phyloP scores from a whole-genome alignment of 2,113 vertebrate genomes.

The Nycticryphes semicollaris region DNA sequence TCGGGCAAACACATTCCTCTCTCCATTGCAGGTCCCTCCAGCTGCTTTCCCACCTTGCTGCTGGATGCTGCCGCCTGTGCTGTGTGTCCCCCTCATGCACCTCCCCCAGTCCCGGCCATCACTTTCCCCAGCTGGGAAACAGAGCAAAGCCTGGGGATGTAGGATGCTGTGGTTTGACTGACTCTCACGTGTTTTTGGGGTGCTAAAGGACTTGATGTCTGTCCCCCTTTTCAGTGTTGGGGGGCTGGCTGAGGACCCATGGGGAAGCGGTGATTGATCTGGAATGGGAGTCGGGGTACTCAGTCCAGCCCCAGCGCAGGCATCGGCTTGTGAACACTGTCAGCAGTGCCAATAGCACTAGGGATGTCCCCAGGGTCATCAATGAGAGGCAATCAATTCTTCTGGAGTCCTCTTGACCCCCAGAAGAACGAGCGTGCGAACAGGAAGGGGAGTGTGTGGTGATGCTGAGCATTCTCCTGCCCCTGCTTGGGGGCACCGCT shows the following conservation, averaged over 20 bases:
- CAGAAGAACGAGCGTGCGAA: background rate
- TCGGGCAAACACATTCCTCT: background rate
- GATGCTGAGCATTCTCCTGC: too few species aligned
- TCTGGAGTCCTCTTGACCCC: background rate
- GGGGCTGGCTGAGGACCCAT: background rate
- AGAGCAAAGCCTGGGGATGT: background rate
- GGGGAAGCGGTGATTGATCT: too few species aligned
- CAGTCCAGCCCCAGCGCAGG: background rate
- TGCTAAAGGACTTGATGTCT: background rate
- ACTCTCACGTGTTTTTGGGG: fast-evolving
- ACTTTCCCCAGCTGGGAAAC: background rate
- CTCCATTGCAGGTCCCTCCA: background rate
- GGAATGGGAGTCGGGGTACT: fast-evolving
- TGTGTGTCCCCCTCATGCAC: fast-evolving
- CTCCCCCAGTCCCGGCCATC: background rate
- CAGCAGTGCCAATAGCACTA: background rate
- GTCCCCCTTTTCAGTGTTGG: background rate
- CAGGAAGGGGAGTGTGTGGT: fast-evolving
- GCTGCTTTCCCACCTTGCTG: background rate
- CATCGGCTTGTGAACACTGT: background rate
- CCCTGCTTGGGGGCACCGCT: fast-evolving
- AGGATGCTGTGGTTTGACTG: background rate
- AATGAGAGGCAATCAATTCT: fast-evolving
- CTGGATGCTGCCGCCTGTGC: background rate
- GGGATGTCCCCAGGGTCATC: background rate